These are phyloP conservation scores for Lepidothrix coronata DNA, from an alignment of 2,113 vertebrate species.

Conservation along the genomic window DNA sequence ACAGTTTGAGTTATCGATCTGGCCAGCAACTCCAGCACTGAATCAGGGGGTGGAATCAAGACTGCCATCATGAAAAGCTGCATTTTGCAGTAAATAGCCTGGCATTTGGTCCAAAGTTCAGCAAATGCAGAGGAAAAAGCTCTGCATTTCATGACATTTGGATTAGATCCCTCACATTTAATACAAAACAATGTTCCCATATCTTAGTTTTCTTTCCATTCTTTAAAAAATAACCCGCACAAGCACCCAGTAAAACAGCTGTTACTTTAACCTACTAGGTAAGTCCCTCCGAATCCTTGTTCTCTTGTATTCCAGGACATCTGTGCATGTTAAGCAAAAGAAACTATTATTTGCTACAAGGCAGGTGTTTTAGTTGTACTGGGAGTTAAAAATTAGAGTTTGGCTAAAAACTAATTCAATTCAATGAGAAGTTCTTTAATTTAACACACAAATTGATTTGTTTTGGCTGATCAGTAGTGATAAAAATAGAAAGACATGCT, in stretches of 20 bases:
- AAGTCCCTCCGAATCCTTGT: background rate
- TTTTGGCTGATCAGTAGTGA: constrained; percentile 18
- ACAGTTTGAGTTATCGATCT: background rate
- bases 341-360: background rate
- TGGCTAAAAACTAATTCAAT: background rate
- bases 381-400: background rate
- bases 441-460: constrained; percentile 12
- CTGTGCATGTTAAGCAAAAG: background rate
- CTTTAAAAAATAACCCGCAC: background rate
- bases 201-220: background rate
- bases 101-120: background rate
- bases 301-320: background rate
- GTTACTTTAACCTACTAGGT: background rate
- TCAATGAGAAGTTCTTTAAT: constrained; percentile 14
- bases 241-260: background rate
- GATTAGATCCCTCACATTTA: background rate
- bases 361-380: background rate
- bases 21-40: background rate
- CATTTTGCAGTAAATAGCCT: background rate
- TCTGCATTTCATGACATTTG: background rate
- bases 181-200: background rate
- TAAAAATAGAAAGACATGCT: constrained; percentile 22
- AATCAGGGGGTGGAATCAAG: accelerated
- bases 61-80: background rate
- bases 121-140: background rate